Conservation (phyloP, 2,888 invertebrate genomes). For the Adelphocoris suturalis region DNA sequence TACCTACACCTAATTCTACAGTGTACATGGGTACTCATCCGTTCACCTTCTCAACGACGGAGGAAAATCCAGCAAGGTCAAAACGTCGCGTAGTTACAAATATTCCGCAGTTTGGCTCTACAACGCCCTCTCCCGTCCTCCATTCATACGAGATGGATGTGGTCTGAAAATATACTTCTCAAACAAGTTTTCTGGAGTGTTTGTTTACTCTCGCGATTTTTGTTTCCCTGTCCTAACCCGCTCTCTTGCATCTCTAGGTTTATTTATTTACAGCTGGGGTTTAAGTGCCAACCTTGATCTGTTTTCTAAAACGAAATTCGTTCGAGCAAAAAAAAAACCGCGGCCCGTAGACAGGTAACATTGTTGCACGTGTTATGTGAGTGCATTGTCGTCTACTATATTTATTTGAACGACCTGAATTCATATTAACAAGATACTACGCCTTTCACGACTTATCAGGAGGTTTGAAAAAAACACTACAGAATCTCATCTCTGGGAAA, state of each 20-base stretch:
- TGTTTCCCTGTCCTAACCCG: neutral
- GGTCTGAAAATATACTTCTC: neutral
- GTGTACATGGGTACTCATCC: no score
- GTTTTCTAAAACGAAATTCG: neutral
- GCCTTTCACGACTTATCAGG: no score
- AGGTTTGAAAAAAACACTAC: no score
- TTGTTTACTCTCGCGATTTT: slow-evolving; percentile 12
- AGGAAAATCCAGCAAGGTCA: neutral
- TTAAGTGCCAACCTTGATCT: slow-evolving; percentile 6
- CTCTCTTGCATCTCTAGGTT: neutral
- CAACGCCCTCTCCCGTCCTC: neutral
- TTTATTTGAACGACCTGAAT: no score
- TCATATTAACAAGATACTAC: no score
- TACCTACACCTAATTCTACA: no score
- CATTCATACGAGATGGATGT: neutral
- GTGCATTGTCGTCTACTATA: neutral
- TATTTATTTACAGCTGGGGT: slow-evolving; percentile 14
- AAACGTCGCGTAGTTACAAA: neutral
- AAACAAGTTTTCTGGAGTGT: slow-evolving; percentile 10
- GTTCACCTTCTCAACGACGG: neutral
- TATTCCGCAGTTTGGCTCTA: neutral
- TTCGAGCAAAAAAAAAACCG: neutral
- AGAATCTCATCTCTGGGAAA: no score
- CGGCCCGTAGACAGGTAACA: neutral
- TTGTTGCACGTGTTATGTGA: neutral